Conservation (phyloP, 2,888 invertebrate genomes). For the Rosalia funebris region DNA sequence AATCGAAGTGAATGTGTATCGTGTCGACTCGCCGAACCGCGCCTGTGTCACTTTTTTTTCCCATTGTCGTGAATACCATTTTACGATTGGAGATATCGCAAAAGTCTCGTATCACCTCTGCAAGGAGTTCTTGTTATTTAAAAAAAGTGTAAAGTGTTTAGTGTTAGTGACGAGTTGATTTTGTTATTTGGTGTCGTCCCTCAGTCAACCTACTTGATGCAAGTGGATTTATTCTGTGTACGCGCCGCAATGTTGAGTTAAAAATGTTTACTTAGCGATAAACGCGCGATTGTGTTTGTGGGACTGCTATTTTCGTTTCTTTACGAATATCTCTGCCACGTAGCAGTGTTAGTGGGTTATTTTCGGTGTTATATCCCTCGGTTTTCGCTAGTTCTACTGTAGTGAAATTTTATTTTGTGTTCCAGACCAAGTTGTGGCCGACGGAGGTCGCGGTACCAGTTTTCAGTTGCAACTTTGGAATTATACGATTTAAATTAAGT, state of each 20-base stretch:
- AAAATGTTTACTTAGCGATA: constrained; percentile 53
- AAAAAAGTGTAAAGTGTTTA: constrained; percentile 18
- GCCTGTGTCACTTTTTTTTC: constrained; percentile 41
- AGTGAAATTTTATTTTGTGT: constrained; percentile 30
- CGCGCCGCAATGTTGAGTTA: constrained; percentile 40
- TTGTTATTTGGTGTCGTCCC: constrained; percentile 24
- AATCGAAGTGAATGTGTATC: constrained; percentile 32
- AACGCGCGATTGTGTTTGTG: constrained; percentile 52
- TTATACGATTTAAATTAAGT: constrained; percentile 16
- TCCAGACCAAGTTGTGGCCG: constrained; percentile 33
- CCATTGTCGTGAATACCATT: constrained; percentile 37
- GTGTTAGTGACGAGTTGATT: constrained; percentile 22
- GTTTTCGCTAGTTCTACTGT: constrained; percentile 40
- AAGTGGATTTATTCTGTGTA: constrained; percentile 39
- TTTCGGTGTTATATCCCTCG: constrained; percentile 46
- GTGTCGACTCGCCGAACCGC: constrained; percentile 37
- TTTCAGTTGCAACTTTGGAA: constrained; percentile 11
- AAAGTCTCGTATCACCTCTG: constrained; percentile 11
- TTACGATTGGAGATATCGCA: constrained; percentile 27
- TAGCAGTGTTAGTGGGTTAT: constrained; percentile 49
- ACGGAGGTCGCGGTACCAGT: constrained; percentile 25
- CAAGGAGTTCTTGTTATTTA: neutral
- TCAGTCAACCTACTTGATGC: constrained; percentile 35
- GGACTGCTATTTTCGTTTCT: constrained; percentile 52
- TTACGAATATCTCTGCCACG: constrained; percentile 47